A percentile compares a stretch with the other conserved stretches of the same genome.
These are phyloP conservation scores for Percina caprodes DNA, from an alignment of 2,113 vertebrate species.

Conservation along the genomic window DNA sequence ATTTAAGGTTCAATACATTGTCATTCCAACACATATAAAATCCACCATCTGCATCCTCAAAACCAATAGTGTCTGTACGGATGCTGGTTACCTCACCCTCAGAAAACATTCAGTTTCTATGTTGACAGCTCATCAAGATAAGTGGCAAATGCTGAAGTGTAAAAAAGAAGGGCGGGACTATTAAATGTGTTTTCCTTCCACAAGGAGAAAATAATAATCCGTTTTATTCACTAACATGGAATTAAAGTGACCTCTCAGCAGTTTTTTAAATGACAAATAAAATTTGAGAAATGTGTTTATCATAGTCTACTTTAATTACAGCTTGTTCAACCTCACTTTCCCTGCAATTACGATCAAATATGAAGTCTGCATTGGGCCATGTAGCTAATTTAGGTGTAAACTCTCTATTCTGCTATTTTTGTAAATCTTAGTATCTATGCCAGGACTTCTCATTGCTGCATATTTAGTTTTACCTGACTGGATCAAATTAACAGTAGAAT, in stretches of 20 bases:
- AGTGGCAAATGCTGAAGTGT: background rate
- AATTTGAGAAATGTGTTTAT: background rate
- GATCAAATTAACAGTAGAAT: background rate
- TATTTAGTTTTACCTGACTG: background rate
- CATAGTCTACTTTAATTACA: background rate
- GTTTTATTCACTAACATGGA: background rate
- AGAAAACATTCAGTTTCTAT: background rate
- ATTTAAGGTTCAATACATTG: background rate
- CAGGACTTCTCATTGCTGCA: background rate
- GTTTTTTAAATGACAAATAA: background rate
- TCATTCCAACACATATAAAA: background rate
- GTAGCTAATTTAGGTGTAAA: background rate
- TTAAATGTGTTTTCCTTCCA: background rate
- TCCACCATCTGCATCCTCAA: background rate
- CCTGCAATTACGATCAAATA: background rate
- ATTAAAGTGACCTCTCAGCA: background rate
- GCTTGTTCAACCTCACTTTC: background rate
- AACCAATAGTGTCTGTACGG: background rate
- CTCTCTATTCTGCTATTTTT: background rate
- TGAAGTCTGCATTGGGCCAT: background rate
- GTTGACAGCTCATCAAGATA: background rate
- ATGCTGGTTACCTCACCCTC: background rate
- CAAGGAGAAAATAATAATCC: background rate
- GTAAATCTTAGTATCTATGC: background rate
- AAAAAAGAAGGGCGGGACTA: background rate